A percentile compares a stretch with the other conserved stretches of the same genome.
Conservation (phyloP, 2,113 vertebrate genomes). For the Craseonycteris thonglongyai region DNA sequence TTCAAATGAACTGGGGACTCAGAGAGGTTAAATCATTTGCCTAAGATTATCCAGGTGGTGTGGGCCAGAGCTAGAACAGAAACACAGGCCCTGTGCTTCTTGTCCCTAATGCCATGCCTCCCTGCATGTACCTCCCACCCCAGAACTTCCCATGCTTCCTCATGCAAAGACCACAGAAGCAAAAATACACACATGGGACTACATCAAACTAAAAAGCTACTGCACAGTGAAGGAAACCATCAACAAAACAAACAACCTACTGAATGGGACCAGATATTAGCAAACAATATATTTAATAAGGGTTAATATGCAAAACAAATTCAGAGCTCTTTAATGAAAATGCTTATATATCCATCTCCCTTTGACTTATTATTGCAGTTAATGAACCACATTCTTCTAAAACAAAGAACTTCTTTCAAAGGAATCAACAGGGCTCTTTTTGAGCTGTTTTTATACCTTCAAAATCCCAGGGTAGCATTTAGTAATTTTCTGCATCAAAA, state of each 20-base stretch:
- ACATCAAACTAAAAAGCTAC: neutral
- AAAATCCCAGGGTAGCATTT: constrained; percentile 11
- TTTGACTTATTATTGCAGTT: neutral
- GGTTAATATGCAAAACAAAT: neutral
- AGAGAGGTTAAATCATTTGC: neutral
- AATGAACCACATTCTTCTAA: constrained; percentile 17
- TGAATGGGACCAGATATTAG: neutral
- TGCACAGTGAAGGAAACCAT: neutral
- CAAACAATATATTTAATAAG: neutral
- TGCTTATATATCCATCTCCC: neutral
- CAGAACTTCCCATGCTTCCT: neutral
- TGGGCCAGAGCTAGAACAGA: neutral
- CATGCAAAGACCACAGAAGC: neutral
- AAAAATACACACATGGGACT: neutral
- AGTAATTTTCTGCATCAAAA: constrained; percentile 37
- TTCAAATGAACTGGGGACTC: neutral
- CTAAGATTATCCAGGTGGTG: neutral
- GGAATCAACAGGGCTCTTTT: neutral
- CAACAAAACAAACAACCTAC: neutral
- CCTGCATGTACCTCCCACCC: neutral
- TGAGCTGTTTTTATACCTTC: constrained; percentile 19
- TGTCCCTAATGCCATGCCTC: rapidly evolving
- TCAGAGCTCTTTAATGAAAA: neutral
- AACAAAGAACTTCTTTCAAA: neutral
- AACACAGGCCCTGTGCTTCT: neutral